phyloP scores from a whole-genome alignment of 2,888 invertebrate genomes.

The Aphodius granarius region DNA sequence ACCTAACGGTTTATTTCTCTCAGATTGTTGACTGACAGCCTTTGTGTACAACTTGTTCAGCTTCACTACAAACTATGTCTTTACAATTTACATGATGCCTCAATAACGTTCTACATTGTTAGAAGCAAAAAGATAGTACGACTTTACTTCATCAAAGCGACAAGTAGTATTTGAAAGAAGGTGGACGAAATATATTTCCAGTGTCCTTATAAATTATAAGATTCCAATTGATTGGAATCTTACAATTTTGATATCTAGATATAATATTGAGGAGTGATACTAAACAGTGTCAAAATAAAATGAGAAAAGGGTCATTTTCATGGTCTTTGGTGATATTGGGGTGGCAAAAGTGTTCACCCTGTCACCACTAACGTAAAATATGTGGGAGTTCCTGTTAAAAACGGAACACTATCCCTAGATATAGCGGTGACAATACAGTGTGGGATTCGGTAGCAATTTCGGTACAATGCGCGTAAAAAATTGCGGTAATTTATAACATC shows the following conservation, averaged over 20 bases:
- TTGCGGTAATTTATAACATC: neutral
- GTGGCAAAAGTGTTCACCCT: neutral
- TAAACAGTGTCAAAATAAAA: too few relatives aligned
- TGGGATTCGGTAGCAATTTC: neutral
- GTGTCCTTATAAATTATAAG: too few relatives aligned
- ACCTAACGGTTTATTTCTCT: neutral
- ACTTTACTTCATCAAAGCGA: too few relatives aligned
- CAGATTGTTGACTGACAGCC: neutral
- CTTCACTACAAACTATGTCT: neutral
- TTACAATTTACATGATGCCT: neutral
- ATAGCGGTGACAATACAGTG: neutral
- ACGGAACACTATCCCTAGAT: neutral
- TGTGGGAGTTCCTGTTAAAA: neutral
- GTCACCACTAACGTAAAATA: conserved; percentile 9
- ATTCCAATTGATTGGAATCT: too few relatives aligned
- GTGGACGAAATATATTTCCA: neutral
- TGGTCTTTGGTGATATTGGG: neutral
- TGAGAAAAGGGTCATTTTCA: neutral
- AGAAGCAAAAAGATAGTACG: too few relatives aligned
- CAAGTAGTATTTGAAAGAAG: too few relatives aligned
- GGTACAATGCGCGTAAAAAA: neutral
- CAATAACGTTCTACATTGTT: neutral
- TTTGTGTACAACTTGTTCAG: neutral
- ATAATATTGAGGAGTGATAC: too few relatives aligned
- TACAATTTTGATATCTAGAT: too few relatives aligned